Conservation (phyloP, 2,113 vertebrate species). For the Mastomys coucha region DNA sequence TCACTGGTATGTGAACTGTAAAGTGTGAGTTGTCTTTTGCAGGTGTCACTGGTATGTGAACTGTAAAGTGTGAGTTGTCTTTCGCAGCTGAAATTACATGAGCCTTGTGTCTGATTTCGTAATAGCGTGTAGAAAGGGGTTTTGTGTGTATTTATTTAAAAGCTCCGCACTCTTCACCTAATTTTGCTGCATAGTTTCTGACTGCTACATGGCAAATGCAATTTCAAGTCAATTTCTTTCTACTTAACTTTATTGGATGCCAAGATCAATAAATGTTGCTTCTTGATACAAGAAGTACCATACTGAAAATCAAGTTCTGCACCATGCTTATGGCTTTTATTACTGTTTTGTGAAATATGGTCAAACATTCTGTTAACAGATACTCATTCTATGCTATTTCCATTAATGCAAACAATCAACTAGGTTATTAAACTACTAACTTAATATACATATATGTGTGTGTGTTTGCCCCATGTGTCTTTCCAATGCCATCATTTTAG, state of each 20-base stretch:
- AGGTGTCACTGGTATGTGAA: not conserved
- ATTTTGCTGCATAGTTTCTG: slow-evolving; percentile 53
- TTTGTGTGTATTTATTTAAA: not conserved
- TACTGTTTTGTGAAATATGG: slow-evolving; percentile 9
- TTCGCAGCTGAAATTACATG: not conserved
- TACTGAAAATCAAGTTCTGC: not conserved
- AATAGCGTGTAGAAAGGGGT: not conserved
- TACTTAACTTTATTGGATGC: slow-evolving; percentile 22
- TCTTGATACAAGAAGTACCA: not conserved
- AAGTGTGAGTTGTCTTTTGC: not conserved
- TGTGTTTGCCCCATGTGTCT: not conserved
- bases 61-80: not conserved
- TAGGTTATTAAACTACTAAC: not conserved
- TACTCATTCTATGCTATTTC: not conserved
- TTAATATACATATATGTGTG: not conserved
- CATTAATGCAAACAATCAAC: not conserved
- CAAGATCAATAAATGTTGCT: slow-evolving; percentile 35
- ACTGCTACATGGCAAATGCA: slow-evolving; percentile 27
- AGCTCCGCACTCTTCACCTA: not conserved
- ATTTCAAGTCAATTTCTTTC: slow-evolving; percentile 42
- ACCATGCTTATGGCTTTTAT: not conserved
- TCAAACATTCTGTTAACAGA: not conserved
- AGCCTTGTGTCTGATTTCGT: not conserved
- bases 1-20: not conserved
- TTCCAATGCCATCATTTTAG: not conserved